Conservation (phyloP, 2,888 invertebrate species). For the Acanthosepion lycidas region DNA sequence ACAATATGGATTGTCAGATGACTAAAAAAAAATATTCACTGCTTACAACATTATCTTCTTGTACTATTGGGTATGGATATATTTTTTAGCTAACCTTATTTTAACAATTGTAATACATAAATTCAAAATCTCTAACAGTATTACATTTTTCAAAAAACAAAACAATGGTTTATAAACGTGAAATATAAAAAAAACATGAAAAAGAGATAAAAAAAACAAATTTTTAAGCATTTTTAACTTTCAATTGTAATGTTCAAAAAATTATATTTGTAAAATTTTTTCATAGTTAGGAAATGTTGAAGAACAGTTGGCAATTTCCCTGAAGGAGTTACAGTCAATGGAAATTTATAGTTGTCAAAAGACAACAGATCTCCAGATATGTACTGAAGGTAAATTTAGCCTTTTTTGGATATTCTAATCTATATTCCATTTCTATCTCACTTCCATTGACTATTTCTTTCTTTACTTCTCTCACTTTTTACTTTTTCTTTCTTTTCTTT, state of each 20-base stretch:
- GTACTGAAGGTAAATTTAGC: constrained; percentile 53
- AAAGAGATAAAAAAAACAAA: too few species aligned
- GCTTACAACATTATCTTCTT: background rate
- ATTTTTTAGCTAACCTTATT: too few species aligned
- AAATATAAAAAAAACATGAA: too few species aligned
- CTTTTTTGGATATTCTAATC: background rate
- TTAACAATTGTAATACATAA: too few species aligned
- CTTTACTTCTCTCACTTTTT: background rate
- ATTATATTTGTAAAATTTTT: too few species aligned
- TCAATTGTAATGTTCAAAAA: too few species aligned
- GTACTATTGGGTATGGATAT: too few species aligned
- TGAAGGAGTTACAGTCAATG: constrained; percentile 52
- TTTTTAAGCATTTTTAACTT: too few species aligned
- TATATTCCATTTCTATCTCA: background rate
- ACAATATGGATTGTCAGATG: background rate
- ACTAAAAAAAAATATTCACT: background rate
- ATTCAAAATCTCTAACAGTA: too few species aligned
- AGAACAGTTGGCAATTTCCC: constrained; percentile 52
- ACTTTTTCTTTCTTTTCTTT: background rate
- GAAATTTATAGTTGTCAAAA: constrained; percentile 53
- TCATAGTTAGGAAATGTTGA: constrained; percentile 49
- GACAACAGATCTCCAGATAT: constrained; percentile 52
- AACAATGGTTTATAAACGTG: too few species aligned
- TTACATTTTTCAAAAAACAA: too few species aligned
- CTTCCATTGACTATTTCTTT: background rate